Evolutionary conservation across 53 echinoderm and acorn worm genomes (phyloP).

Genomic region (Holothuria leucospilota): DNA sequence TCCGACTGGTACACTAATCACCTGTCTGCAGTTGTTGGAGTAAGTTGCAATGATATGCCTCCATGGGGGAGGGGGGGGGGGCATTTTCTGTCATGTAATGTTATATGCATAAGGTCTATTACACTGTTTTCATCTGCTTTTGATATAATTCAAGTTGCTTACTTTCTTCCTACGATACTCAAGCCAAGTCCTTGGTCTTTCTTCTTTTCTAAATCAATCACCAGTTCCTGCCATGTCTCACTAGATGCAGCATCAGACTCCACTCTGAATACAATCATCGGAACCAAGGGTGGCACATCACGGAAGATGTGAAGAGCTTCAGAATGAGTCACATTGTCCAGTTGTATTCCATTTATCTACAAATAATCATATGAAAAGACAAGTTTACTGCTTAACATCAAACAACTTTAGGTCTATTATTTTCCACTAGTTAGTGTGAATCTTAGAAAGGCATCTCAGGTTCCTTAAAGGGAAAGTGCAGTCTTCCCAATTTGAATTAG

Average conservation of each 20-base stretch:
- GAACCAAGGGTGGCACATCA: conserved; percentile 78
- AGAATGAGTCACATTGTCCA: conserved; percentile 74
- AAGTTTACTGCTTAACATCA: background rate
- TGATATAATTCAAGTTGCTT: background rate
- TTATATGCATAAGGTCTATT: too few relatives aligned
- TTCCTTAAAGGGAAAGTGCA: too few relatives aligned
- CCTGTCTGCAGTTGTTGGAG: too few relatives aligned
- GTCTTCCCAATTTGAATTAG: too few relatives aligned
- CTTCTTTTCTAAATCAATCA: conserved; percentile 61
- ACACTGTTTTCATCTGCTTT: too few relatives aligned
- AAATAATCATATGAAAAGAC: background rate
- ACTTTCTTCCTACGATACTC: conserved; percentile 77
- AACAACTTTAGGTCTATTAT: background rate
- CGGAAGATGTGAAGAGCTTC: conserved; percentile 77
- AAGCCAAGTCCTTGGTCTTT: conserved; percentile 75
- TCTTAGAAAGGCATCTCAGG: too few relatives aligned
- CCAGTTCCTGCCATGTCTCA: conserved; percentile 53
- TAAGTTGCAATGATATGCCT: too few relatives aligned
- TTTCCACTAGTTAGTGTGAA: too few relatives aligned
- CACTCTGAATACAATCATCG: conserved; percentile 78
- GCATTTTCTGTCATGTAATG: too few relatives aligned
- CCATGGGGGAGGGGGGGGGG: too few relatives aligned
- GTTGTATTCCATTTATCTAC: conserved; percentile 79
- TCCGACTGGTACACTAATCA: too few relatives aligned
- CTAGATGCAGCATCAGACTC: conserved; percentile 54